Evolutionary conservation across 2,797 vertebrate genomes (phyloP).

Genomic region (Neoniphon sammara): DNA sequence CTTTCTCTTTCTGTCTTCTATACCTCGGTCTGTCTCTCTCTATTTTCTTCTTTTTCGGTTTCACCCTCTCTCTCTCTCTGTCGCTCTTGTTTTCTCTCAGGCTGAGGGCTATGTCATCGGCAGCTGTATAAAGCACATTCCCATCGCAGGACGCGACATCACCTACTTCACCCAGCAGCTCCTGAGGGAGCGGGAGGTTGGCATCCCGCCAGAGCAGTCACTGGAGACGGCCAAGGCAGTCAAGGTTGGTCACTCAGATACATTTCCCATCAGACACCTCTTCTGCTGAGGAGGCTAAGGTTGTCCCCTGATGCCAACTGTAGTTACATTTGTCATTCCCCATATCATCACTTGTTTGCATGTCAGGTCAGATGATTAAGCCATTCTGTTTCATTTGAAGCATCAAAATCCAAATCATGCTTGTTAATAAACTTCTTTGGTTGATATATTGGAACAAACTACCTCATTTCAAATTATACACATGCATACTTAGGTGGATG

Average conservation of each 20-base stretch:
- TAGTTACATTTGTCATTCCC: background rate
- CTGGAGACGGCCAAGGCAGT: constrained; percentile 93
- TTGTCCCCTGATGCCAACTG: background rate
- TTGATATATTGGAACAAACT: no score
- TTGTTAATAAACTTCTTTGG: no score
- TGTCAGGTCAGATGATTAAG: no score
- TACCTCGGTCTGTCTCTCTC: background rate
- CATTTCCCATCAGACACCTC: constrained; percentile 18
- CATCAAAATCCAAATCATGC: no score
- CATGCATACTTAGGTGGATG: no score
- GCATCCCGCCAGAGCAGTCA: constrained; percentile 91
- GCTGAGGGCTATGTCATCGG: constrained; percentile 93
- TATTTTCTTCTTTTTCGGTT: background rate
- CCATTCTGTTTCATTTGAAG: no score
- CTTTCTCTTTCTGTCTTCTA: background rate
- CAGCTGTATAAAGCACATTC: constrained; percentile 95
- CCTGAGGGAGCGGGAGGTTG: constrained; percentile 90
- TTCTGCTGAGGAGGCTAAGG: background rate
- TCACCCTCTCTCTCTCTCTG: background rate
- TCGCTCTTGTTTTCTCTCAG: constrained; percentile 62
- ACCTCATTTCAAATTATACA: no score
- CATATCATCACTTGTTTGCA: background rate
- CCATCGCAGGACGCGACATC: constrained; percentile 92
- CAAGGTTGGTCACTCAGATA: constrained; percentile 80
- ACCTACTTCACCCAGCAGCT: constrained; percentile 93